A percentile compares a stretch with the other conserved stretches of the same genome.
These are phyloP conservation scores for Oasisia sp. DNA, from an alignment of 2,888 invertebrate species.

Conservation along the genomic window DNA sequence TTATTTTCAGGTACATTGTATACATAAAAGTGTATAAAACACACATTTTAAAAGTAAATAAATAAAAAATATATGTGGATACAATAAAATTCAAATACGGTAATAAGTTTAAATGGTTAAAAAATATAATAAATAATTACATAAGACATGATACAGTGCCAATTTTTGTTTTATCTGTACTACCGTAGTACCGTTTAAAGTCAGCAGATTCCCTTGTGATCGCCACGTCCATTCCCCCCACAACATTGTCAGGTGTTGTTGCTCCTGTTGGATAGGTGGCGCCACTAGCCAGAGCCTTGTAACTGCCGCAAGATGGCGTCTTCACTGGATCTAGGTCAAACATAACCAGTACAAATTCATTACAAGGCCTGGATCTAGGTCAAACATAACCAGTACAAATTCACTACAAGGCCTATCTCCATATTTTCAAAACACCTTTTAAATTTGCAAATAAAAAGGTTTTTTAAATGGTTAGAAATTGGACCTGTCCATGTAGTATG, in stretches of 20 bases:
- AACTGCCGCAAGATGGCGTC: conserved; percentile 35
- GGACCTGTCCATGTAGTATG: not conserved
- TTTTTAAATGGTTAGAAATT: not conserved
- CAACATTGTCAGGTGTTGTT: conserved; percentile 39
- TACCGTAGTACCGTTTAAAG: conserved; percentile 41
- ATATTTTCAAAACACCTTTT: too few species aligned
- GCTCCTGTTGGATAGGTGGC: conserved; percentile 41
- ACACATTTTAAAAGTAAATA: too few species aligned
- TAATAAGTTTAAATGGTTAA: too few species aligned
- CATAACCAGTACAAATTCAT: not conserved
- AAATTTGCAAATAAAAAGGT: not conserved
- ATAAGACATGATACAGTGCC: too few species aligned
- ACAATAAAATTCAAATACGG: too few species aligned
- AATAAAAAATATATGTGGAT: too few species aligned
- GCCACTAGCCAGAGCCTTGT: conserved; percentile 38
- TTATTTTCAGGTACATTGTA: too few species aligned
- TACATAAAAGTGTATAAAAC: too few species aligned
- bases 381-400: not conserved
- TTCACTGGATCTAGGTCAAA: not conserved
- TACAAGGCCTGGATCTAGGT: not conserved
- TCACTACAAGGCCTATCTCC: too few species aligned
- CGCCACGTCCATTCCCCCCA: conserved; percentile 45
- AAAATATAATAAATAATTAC: too few species aligned
- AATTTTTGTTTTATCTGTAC: too few species aligned
- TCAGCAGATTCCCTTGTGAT: conserved; percentile 43